These are phyloP conservation scores for Leptogaster cylindrica DNA, from an alignment of 2,888 invertebrate species.

Conservation along the genomic window DNA sequence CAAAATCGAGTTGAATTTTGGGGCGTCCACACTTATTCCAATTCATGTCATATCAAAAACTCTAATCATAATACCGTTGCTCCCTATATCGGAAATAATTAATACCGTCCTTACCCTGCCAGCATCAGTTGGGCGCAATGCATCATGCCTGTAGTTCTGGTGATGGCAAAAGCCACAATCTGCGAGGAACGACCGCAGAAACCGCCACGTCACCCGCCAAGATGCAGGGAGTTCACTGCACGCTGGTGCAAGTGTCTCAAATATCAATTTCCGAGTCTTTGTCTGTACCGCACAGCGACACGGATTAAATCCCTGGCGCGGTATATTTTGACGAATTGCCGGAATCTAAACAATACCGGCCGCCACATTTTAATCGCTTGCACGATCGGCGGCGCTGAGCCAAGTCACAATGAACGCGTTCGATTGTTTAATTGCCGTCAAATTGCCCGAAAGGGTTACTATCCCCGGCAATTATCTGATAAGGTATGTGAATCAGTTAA, in stretches of 20 bases:
- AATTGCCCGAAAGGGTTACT: background rate
- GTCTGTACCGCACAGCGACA: conserved; percentile 28
- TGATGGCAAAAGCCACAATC: conserved; percentile 35
- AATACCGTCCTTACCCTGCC: background rate
- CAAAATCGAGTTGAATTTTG: background rate
- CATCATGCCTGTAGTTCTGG: conserved; percentile 2
- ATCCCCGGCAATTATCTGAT: conserved; percentile 21
- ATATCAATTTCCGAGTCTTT: conserved; percentile 42
- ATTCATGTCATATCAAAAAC: background rate
- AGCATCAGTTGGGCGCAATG: background rate
- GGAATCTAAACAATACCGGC: background rate
- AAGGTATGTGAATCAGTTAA: conserved; percentile 23
- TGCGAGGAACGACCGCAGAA: conserved; percentile 11
- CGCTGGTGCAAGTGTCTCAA: conserved; percentile 36
- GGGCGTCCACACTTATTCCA: background rate
- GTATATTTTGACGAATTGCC: background rate
- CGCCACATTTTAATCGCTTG: background rate
- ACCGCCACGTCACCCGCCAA: background rate
- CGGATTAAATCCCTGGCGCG: conserved; percentile 6
- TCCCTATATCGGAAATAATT: background rate
- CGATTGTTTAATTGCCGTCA: conserved; percentile 10
- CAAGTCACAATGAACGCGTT: background rate
- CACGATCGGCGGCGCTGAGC: background rate
- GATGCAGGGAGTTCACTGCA: conserved; percentile 31
- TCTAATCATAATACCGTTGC: background rate